Evolutionary conservation across 2,888 invertebrate genomes (phyloP).

Genomic region (Petrophora chlorosata): DNA sequence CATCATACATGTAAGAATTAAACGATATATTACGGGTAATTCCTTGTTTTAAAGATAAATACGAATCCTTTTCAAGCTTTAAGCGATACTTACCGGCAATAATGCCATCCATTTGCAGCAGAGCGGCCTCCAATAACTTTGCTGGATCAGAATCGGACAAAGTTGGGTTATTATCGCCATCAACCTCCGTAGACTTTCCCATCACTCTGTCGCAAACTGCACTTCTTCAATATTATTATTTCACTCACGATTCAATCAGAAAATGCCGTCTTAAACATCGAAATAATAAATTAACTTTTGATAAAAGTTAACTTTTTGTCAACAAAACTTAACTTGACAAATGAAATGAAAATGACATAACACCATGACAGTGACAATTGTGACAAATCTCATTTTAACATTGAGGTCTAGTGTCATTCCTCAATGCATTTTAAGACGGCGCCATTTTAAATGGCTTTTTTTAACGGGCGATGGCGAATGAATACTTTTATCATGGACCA

Average conservation of each 20-base stretch:
- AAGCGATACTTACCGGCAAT: conserved; percentile 86
- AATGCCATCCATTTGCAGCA: conserved; percentile 95
- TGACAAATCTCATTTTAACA: background rate
- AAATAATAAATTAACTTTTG: conserved; percentile 38
- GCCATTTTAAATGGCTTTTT: background rate
- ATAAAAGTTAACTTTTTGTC: conserved; percentile 64
- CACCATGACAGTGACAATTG: conserved; percentile 21
- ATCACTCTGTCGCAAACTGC: conserved; percentile 53
- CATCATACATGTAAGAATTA: conserved; percentile 19
- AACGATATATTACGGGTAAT: conserved; percentile 12
- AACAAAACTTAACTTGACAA: conserved; percentile 64
- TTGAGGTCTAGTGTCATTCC: no score
- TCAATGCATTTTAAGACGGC: no score
- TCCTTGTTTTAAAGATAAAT: conserved; percentile 1
- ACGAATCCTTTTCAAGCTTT: background rate
- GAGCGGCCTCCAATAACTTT: conserved; percentile 92
- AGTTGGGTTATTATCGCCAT: conserved; percentile 79
- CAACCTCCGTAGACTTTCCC: conserved; percentile 76
- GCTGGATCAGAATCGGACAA: conserved; percentile 91
- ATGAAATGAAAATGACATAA: conserved; percentile 12
- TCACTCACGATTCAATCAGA: conserved; percentile 22
- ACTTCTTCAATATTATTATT: conserved; percentile 15
- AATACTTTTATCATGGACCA: no score
- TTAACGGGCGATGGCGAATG: no score
- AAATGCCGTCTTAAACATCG: conserved; percentile 21